Conservation (phyloP, 2,888 invertebrate genomes). For the Drosophila koepferae region DNA sequence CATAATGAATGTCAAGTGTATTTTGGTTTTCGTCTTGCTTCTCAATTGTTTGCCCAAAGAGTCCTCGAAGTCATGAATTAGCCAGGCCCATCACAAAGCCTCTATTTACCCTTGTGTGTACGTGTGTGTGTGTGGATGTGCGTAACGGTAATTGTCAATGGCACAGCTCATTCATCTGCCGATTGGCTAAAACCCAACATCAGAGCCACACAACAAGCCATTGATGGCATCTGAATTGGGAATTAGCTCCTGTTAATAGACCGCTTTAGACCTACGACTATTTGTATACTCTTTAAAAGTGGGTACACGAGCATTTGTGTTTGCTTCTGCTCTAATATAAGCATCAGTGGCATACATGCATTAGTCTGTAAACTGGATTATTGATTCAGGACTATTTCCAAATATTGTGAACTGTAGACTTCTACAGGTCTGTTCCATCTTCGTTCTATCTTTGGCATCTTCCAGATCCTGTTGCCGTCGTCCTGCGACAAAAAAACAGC, state of each 20-base stretch:
- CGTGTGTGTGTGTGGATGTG: slow-evolving; percentile 16
- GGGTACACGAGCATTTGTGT: neutral
- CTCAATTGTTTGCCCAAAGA: slow-evolving; percentile 61
- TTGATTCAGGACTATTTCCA: neutral
- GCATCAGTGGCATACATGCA: neutral
- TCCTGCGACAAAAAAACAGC: slow-evolving; percentile 3
- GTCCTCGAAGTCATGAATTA: slow-evolving; percentile 72
- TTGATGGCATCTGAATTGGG: slow-evolving; percentile 36
- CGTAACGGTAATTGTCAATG: slow-evolving; percentile 69
- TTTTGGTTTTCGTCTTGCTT: slow-evolving; percentile 45
- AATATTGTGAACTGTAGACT: neutral
- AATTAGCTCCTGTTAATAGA: slow-evolving; percentile 52
- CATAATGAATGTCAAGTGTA: slow-evolving; percentile 62
- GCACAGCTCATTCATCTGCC: slow-evolving; percentile 20
- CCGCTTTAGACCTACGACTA: slow-evolving; percentile 25
- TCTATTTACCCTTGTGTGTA: slow-evolving; percentile 46
- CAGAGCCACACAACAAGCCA: slow-evolving; percentile 29
- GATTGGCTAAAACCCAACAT: slow-evolving; percentile 13
- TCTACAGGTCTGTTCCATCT: too few species aligned
- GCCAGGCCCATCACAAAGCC: slow-evolving; percentile 58
- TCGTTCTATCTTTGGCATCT: slow-evolving; percentile 41
- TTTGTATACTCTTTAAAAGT: slow-evolving; percentile 3
- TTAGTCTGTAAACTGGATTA: neutral
- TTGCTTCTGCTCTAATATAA: neutral
- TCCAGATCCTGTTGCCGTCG: slow-evolving; percentile 32